These are phyloP conservation scores for Gallinago stenura DNA, from an alignment of 2,797 vertebrate genomes.

Conservation along the genomic window DNA sequence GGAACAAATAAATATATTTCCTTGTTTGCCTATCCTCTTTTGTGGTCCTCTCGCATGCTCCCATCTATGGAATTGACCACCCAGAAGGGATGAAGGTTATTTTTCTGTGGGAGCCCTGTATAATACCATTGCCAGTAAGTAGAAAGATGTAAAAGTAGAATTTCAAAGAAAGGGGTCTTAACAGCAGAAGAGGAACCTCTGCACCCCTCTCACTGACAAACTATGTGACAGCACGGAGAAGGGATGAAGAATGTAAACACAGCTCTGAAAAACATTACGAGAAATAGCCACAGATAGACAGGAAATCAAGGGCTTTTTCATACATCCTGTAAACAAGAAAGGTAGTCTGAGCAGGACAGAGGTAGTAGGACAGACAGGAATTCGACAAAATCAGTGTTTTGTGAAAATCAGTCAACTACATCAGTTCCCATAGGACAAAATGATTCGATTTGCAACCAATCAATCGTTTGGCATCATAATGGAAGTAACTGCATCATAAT, in stretches of 20 bases:
- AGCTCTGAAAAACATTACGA: neutral
- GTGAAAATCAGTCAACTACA: slow-evolving; percentile 13
- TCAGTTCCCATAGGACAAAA: neutral
- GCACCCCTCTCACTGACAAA: neutral
- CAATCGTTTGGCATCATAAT: slow-evolving; percentile 6
- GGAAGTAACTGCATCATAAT: neutral
- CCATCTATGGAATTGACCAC: neutral
- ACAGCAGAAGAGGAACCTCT: neutral
- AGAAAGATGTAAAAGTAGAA: neutral
- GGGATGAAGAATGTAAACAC: neutral
- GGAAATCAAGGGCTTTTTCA: neutral
- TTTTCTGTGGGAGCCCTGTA: neutral
- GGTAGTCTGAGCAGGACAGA: neutral
- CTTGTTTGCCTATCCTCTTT: neutral
- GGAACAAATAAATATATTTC: neutral
- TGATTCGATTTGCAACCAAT: slow-evolving; percentile 18
- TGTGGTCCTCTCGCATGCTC: neutral
- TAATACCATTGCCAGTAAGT: rapidly evolving
- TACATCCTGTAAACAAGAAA: neutral
- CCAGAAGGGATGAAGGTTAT: neutral
- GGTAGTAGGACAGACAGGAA: neutral
- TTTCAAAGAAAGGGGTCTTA: neutral
- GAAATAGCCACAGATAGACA: neutral
- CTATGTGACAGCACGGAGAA: neutral
- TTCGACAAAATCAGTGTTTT: neutral